Evolutionary conservation across 2,113 vertebrate species (phyloP).

Genomic region (Entomyzon cyanotis): DNA sequence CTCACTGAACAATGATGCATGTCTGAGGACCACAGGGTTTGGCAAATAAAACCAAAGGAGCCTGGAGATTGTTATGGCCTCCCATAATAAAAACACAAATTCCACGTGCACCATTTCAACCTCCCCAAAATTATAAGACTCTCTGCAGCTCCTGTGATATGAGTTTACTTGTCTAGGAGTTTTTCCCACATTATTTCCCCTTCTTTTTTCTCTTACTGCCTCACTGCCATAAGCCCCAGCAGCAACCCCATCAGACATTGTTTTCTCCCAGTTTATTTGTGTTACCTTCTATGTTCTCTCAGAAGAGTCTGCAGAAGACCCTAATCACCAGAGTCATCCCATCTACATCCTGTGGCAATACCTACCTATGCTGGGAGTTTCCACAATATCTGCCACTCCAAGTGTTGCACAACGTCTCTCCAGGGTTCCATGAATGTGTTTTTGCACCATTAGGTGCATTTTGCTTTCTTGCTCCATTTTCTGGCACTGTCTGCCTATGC

Average conservation of each 20-base stretch:
- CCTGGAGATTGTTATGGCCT: fast-evolving
- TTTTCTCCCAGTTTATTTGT: not conserved
- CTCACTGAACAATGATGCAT: not conserved
- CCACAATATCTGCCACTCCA: not conserved
- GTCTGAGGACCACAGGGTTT: not conserved
- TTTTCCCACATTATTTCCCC: not conserved
- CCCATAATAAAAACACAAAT: not conserved
- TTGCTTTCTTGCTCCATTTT: not conserved
- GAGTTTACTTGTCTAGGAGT: not conserved
- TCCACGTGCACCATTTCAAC: not conserved
- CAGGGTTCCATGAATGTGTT: not conserved
- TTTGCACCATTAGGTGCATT: fast-evolving
- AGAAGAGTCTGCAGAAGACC: not conserved
- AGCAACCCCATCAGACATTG: not conserved
- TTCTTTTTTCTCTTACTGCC: not conserved
- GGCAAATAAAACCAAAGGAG: not conserved
- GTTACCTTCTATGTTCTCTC: not conserved
- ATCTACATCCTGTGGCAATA: not conserved
- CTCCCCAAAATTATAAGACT: fast-evolving
- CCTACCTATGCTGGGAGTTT: not conserved
- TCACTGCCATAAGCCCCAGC: not conserved
- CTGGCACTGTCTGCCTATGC: not conserved
- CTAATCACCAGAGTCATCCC: not conserved
- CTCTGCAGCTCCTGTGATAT: not conserved
- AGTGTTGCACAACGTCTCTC: not conserved